Base-by-base conservation (phyloP, 64 coral and sea anemone genomes). In the Acropora yongei region DNA sequence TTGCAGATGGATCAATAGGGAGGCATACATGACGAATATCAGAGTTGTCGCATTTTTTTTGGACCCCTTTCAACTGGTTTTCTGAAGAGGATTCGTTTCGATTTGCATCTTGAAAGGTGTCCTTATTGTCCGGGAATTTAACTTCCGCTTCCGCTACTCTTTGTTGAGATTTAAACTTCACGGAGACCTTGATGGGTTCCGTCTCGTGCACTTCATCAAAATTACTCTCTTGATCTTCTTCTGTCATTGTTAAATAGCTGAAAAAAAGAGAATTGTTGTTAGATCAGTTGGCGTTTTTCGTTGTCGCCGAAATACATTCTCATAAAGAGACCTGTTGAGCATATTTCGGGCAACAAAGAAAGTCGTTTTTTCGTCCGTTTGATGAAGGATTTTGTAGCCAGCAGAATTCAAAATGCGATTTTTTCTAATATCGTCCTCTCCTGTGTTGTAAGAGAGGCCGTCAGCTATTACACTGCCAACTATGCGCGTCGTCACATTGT, bases 161-260 rank as follows among this genome's bases (percentile, higher is more conserved):
- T 48, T 85, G 44, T 71, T 18, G 82, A 5, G 63, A 57, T 9
- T 72, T 85, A 30, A 85, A 85, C 44, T 42, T 85, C 45, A 85
- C 82, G 12, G 65, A 85, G 1, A 85, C 82, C 48, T 85, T 85
- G 17, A 85, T 85, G 6, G 63, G 82, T 49, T 85, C 82, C 19
- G 69, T 11, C 10, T 43, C 82, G 2, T 72, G 61, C 12, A n/a
- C 41, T 47, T 71, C 82, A 47, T 85, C 82, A 69, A 85, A 85
- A 85, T 71, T 44, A 43, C 65, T 85, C 11, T 47, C 58, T 49
- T 85, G 63, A 69, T 72, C 82, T 48, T 85, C 82, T 7, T 85
- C 65, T n/a, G 18, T 9, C 82, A 85, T 85, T 45, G 30, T 67
- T 85, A 16, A 49, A 69, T 8, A 12, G 61, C 68, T 71, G 68